Base-by-base conservation (phyloP, 2,888 invertebrate genomes). In the Pemphredon lugubris region DNA sequence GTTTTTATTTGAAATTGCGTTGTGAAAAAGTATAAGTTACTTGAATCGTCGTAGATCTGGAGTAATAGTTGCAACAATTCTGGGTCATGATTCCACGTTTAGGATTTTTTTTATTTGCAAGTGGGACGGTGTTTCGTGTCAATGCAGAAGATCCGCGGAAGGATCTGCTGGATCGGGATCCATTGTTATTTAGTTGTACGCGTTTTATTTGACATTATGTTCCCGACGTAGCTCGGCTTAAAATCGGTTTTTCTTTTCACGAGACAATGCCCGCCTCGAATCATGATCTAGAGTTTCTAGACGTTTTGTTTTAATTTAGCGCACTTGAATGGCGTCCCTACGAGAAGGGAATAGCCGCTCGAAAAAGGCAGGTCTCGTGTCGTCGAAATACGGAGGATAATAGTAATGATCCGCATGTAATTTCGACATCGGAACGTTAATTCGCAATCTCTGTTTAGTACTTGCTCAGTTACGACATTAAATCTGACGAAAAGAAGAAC, bases 171-270 rank as follows among this genome's bases (percentile, higher is more conserved):
- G 5, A 7, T 48, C 30, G 37, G 50, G 72, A 44, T 44, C 53
- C 64, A 21, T 71, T 71, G 72, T 72, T 72, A 72, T 72, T 71
- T 72, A 71, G 72, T 65, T 71, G 50, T 71, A 71, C 54, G 60
- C 58, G 54, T 60, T 70, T 60, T 45, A 30, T 40, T 53, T 47
- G 37, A 48, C 26, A 50, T 68, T 39, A 21, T 54, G 47, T 4
- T 40, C 32, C 30, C 44, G 53, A n/a, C n/a, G n/a, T n/a, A n/a
- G 39, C 44, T 13, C 26, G 45, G 6, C 23, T 45, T 6, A 42
- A 30, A 9, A 53, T 44, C 16, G 39, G 20, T 20, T 40, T 44
- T 23, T 55, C 34, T 45, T 14, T 26, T 40, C 40, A 34, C 37
- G 48, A 47, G 54, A 48, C 63, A 14, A 14, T 37, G 50, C n/a